phyloP scores from a whole-genome alignment of 1,140 invertebrate genomes.

The Anoplolepis gracilipes region DNA sequence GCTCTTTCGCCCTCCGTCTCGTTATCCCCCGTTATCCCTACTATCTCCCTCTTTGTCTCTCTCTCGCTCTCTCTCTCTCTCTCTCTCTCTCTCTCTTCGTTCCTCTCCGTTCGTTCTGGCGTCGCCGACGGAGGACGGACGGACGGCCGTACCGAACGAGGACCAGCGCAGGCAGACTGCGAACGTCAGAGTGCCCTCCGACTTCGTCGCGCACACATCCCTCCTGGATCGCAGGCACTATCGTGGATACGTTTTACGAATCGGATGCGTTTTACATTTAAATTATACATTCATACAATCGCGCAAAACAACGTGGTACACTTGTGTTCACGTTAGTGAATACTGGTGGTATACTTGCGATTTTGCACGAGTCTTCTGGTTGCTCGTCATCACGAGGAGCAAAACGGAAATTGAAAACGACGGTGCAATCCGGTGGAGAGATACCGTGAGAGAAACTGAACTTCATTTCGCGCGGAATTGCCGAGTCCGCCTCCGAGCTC shows the following conservation, averaged over 20 bases:
- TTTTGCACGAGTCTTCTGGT: background rate
- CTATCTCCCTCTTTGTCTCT: conserved; percentile 10
- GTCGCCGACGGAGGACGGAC: conserved; percentile 62
- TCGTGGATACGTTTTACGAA: conserved; percentile 8
- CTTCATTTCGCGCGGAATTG: conserved; percentile 49
- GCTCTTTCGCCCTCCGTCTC: conserved; percentile 18
- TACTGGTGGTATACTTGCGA: background rate
- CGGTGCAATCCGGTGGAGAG: background rate
- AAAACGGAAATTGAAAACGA: conserved; percentile 57
- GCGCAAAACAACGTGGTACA: background rate
- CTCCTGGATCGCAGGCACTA: conserved; percentile 38
- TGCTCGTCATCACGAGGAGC: conserved; percentile 17
- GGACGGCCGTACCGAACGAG: conserved; percentile 59
- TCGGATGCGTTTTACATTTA: background rate
- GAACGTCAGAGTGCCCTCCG: conserved; percentile 80
- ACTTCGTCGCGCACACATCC: conserved; percentile 78
- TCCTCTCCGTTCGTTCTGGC: conserved; percentile 30
- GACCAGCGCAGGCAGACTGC: conserved; percentile 71
- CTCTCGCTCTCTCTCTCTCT: conserved; percentile 6
- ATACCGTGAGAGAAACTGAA: conserved; percentile 30
- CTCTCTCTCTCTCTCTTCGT: conserved; percentile 33
- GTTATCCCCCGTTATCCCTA: conserved; percentile 27
- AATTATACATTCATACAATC: background rate
- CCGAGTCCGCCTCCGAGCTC: conserved; percentile 8
- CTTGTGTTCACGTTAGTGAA: background rate